Conservation (phyloP, 2,888 invertebrate genomes). For the Chrysolina oricalcia region DNA sequence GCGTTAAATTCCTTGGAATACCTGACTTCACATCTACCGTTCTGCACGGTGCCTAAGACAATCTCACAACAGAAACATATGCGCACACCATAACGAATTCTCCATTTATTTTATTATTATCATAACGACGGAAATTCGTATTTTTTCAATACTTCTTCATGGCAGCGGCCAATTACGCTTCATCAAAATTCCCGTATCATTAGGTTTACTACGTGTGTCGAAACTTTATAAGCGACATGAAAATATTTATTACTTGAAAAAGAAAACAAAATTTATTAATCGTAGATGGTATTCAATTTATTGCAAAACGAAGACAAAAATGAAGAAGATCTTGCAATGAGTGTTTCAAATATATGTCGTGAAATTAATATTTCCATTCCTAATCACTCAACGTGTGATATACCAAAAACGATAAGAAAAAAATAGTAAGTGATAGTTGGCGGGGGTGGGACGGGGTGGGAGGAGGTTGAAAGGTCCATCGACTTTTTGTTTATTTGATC, state of each 20-base stretch:
- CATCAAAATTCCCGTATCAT: neutral
- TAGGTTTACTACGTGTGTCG: neutral
- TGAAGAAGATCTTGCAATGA: too few species aligned
- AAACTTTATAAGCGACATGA: neutral
- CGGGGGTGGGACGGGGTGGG: too few species aligned
- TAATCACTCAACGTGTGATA: too few species aligned
- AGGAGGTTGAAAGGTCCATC: too few species aligned
- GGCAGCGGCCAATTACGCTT: neutral
- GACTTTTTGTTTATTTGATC: too few species aligned
- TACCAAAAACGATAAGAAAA: too few species aligned
- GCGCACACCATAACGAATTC: constrained; percentile 40
- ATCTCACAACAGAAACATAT: constrained; percentile 43
- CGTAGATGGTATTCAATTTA: neutral
- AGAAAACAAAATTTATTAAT: neutral
- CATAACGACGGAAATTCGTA: neutral
- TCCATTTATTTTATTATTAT: constrained; percentile 46
- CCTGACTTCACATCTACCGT: constrained; percentile 39
- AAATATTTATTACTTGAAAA: neutral
- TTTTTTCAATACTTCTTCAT: constrained; percentile 30
- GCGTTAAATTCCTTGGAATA: constrained; percentile 47
- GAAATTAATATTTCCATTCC: too few species aligned
- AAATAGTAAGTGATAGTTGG: too few species aligned
- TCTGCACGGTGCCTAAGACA: constrained; percentile 33
- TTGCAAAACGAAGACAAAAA: too few species aligned
- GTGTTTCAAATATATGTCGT: too few species aligned